These are phyloP conservation scores for Candidula unifasciata DNA, from an alignment of 2,888 invertebrate genomes.

Conservation along the genomic window DNA sequence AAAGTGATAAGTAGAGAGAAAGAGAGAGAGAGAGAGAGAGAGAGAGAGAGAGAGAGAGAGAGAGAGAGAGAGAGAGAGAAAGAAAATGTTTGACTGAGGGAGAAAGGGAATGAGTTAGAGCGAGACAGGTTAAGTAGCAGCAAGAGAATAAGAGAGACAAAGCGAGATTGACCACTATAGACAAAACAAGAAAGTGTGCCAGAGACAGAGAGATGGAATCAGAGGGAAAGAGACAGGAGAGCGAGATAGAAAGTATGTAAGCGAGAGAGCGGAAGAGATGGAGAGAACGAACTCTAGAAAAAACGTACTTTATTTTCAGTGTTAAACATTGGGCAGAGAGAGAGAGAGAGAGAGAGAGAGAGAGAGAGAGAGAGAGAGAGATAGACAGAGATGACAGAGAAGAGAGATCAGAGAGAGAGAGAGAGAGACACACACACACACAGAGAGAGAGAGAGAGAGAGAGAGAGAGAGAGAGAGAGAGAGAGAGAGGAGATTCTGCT, in stretches of 20 bases:
- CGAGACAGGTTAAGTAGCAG: background rate
- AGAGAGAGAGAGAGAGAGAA: too few relatives aligned
- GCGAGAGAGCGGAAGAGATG: background rate
- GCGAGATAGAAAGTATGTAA: background rate
- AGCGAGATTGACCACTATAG: too few relatives aligned
- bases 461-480: conserved; percentile 8
- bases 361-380: background rate
- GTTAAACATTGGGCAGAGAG: background rate
- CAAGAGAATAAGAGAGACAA: background rate
- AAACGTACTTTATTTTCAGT: too few relatives aligned
- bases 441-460: background rate
- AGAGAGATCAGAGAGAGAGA: background rate
- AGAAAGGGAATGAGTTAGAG: too few relatives aligned
- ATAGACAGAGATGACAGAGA: background rate
- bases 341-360: background rate
- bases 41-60: background rate
- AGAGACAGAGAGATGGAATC: background rate
- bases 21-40: background rate
- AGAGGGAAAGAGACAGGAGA: background rate
- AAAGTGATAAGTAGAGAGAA: background rate
- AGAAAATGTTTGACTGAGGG: too few relatives aligned
- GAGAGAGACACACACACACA: background rate
- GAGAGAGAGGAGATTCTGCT: too few relatives aligned
- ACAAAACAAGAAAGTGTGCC: too few relatives aligned
- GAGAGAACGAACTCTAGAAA: background rate